Base-by-base conservation (phyloP, 2,888 invertebrate genomes). In the Cosmorhoe ocellata region DNA sequence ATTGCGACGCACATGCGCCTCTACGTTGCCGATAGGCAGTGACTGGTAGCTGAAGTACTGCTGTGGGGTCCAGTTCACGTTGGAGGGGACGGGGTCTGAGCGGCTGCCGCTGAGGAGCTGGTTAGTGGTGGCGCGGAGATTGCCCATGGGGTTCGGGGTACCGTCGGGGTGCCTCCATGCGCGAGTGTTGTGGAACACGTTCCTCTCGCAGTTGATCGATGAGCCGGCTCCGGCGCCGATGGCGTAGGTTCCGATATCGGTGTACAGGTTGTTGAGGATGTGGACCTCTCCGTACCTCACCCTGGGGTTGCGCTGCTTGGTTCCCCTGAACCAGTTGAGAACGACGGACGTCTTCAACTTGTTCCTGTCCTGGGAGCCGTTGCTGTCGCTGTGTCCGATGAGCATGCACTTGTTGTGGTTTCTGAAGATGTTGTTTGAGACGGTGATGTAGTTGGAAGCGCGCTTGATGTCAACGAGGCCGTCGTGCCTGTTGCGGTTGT, bases 221-320 rank as follows among this genome's bases (percentile, higher is more conserved):
- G 60, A 42, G 0, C 56, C 58, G 8, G 43, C 56, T 7, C 51
- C 60, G 0, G 24, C 58, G 4, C 60, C 60, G 38, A 56, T 50
- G 3, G 50, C 51, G 47, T 60, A 60, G 10, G 4, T 12, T 7
- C 44, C 51, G n/a, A n/a, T n/a, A n/a, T n/a, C n/a, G n/a, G n/a
- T n/a, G n/a, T n/a, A n/a, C n/a, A n/a, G n/a, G n/a, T 60, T 60
- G 47, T 60, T 60, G 5, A 57, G n/a, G 0, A 60, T 7, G 43
- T 58, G 59, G 4, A 60, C 53, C 12, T 53, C 49, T 11, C 47
- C 58, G 36, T 7, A 58, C 1, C 60, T 30, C 3, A 60, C 55
- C 9, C 52, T 41, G 3, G 59, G 59, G 46, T 58, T 60, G 6
- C 59, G 55, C 46, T 57, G 57, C 2, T 5, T 34, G 5, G 48